These are phyloP conservation scores for Drosophila flavopinicola DNA, from an alignment of 2,888 invertebrate species.

Conservation along the genomic window DNA sequence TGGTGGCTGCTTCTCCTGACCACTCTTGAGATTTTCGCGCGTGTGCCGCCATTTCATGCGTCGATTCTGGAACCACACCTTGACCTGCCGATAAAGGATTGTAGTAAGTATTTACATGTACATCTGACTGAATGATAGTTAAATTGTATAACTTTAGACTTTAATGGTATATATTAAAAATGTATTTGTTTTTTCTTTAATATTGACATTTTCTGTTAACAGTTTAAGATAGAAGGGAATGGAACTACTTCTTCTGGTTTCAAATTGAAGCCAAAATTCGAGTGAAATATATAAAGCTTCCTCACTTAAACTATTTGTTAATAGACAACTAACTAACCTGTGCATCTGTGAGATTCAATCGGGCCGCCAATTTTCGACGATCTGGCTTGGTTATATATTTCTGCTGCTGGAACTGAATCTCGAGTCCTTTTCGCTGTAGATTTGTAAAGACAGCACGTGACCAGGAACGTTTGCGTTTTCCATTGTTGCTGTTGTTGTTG, in stretches of 20 bases:
- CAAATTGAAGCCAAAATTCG: too few species aligned
- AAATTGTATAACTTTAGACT: too few species aligned
- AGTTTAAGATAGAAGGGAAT: too few species aligned
- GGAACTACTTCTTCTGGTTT: too few species aligned
- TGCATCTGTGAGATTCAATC: constrained; percentile 96
- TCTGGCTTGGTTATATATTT: constrained; percentile 98
- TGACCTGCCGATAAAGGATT: constrained; percentile 86
- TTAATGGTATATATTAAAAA: too few species aligned
- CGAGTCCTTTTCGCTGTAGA: constrained; percentile 96
- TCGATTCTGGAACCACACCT: constrained; percentile 96
- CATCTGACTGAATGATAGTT: too few species aligned
- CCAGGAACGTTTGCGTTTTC: constrained; percentile 95
- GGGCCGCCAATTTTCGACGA: constrained; percentile 94
- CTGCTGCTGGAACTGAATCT: constrained; percentile 95
- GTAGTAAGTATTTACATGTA: too few species aligned
- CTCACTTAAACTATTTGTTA: background rate
- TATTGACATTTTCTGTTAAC: too few species aligned
- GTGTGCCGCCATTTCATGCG: constrained; percentile 95
- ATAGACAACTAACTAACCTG: constrained; percentile 87
- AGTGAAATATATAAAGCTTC: too few species aligned
- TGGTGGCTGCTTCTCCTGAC: constrained; percentile 82
- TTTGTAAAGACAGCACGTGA: constrained; percentile 97
- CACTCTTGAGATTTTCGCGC: constrained; percentile 86
- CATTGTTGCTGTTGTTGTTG: constrained; percentile 47
- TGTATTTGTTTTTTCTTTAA: too few species aligned